These are phyloP conservation scores for Poecilobothrus nobilitatus DNA, from an alignment of 2,888 invertebrate genomes.

Conservation along the genomic window DNA sequence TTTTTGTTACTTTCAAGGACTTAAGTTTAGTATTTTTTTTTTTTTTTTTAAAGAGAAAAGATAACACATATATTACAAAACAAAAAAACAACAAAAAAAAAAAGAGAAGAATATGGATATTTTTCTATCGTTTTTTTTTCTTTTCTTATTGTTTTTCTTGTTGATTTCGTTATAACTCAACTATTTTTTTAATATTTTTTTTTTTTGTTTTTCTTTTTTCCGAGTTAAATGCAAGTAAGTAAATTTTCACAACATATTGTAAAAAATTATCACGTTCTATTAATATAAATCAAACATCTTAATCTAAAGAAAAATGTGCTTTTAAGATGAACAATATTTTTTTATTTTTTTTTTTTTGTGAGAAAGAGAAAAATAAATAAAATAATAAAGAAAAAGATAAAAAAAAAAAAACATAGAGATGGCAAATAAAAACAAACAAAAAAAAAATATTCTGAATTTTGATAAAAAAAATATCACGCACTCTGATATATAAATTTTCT, in stretches of 20 bases:
- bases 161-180: neutral
- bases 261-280: constrained; percentile 6
- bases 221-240: neutral
- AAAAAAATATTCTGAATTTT: too few relatives aligned
- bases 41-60: neutral
- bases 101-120: neutral
- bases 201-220: too few relatives aligned
- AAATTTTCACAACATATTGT: constrained; percentile 1
- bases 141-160: neutral
- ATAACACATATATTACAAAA: too few relatives aligned
- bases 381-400: too few relatives aligned
- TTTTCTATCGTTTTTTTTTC: neutral
- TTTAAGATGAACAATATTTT: constrained; percentile 6
- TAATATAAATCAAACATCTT: constrained; percentile 6
- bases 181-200: neutral
- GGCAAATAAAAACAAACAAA: neutral
- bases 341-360: neutral
- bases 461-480: neutral
- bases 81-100: neutral
- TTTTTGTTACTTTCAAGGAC: neutral
- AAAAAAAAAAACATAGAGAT: too few relatives aligned
- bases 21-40: neutral
- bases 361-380: neutral
- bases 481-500: constrained; percentile 1
- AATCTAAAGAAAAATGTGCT: constrained; percentile 3